Percentiles rank a stretch among this genome's conserved stretches.
Conservation (phyloP, 2,113 vertebrate species). For the Nicator chloris region DNA sequence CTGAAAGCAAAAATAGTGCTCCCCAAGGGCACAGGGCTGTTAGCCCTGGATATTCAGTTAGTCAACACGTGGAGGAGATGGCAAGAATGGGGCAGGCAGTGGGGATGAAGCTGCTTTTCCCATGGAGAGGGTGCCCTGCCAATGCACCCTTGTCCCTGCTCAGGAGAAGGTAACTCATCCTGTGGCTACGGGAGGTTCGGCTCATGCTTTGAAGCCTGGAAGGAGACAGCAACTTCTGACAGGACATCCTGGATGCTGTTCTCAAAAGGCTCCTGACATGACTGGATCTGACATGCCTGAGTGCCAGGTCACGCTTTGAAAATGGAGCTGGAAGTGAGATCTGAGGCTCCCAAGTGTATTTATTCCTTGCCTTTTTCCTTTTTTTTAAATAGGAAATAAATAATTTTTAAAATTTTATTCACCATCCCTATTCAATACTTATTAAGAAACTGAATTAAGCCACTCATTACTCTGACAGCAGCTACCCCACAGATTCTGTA, state of each 20-base stretch:
- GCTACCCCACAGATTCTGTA: neutral
- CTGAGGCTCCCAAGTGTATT: neutral
- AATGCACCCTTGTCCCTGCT: neutral
- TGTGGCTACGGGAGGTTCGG: accelerated
- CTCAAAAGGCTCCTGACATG: neutral
- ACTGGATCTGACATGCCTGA: neutral
- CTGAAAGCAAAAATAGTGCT: neutral
- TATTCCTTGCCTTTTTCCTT: neutral
- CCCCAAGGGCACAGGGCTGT: neutral
- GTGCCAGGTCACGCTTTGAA: neutral
- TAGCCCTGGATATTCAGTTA: neutral
- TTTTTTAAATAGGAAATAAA: neutral
- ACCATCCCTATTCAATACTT: neutral
- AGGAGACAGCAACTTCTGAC: slow-evolving; percentile 20
- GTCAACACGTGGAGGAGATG: neutral
- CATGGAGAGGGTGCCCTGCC: neutral
- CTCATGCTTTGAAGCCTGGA: neutral
- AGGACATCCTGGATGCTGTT: neutral
- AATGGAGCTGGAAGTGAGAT: neutral
- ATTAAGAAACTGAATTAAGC: neutral
- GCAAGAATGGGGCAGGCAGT: accelerated
- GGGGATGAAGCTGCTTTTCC: neutral
- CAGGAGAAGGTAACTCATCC: neutral
- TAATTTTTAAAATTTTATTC: neutral
- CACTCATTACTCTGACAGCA: neutral